Evolutionary conservation across 2,888 invertebrate genomes (phyloP), one percentile per base, ranked within the genome.

Genomic region (Tanytarsus gracilentus): DNA sequence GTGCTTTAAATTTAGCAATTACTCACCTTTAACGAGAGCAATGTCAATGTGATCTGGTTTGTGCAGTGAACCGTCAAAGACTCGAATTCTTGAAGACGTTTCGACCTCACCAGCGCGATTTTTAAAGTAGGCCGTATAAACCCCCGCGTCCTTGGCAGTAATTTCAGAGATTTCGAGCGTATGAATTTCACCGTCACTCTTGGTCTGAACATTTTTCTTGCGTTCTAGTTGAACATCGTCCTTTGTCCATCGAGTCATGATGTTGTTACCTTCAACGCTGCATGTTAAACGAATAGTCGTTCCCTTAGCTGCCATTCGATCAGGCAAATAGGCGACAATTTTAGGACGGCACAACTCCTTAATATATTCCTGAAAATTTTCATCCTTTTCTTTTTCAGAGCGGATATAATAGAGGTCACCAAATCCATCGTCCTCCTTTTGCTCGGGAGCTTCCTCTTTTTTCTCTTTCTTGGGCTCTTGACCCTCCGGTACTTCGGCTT

Each of bases 401-500:
- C 48, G 44, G 14, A 53, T 21, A n/a, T 6, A 4, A 44, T 26
- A 16, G 3, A 48, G 14, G 26, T 55, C 55, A 39, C 25, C n/a
- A 33, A 21, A 58, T 11, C 58, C 58, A 8, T 44, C 44, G 23
- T 58, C 58, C 30, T 58, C 48, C 16, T 58, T 48, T 23, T 27
- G 48, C 3, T 27, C 56, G 27, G 4, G 29, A 6, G 16, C 58
- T 30, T 62, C 56, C 60, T 61, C 56, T 25, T 58, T 58, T 23
- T 50, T 33, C 16, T 27, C 21, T 48, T 62, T 44, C 49, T 71
- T 71, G 63, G 69, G 70, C 62, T 72, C 69, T 61, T 70, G 71
- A 58, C 71, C 72, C 65, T 71, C 72, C 52, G 71, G 70, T 52
- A 68, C 63, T 63, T 73, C 73, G 58, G 71, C 70, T 66, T 73